Evolutionary conservation across 2,888 invertebrate genomes (phyloP).

Genomic region (Drosophila atroscutellata): DNA sequence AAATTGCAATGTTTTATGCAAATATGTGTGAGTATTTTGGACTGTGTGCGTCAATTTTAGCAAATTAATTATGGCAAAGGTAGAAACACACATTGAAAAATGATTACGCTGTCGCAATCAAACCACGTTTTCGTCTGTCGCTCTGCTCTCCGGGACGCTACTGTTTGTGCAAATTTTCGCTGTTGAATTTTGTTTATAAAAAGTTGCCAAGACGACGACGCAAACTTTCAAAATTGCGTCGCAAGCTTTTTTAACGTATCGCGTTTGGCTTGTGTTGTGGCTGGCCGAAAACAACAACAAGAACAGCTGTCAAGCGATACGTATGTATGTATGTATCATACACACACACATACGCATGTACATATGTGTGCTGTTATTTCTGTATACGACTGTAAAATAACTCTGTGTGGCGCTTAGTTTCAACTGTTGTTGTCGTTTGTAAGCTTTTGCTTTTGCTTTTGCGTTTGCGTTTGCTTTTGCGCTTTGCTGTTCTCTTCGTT

Average conservation of each 20-base stretch:
- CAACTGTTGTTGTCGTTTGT: constrained; percentile 18
- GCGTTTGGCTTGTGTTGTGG: constrained; percentile 26
- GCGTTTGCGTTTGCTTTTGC: constrained; percentile 30
- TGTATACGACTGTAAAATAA: constrained; percentile 50
- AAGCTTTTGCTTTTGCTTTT: constrained; percentile 30
- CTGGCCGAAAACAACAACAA: constrained; percentile 18
- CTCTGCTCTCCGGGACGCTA: constrained; percentile 38
- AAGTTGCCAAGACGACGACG: constrained; percentile 75
- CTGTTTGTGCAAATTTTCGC: constrained; percentile 49
- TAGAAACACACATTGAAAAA: constrained; percentile 14
- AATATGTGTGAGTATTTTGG: background rate
- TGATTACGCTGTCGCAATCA: constrained; percentile 1
- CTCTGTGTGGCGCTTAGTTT: constrained; percentile 35
- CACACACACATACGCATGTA: background rate
- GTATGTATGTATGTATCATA: background rate
- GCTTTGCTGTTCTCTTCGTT: constrained; percentile 29
- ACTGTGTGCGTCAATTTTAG: constrained; percentile 38
- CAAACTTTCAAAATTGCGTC: constrained; percentile 77
- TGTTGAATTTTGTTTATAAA: constrained; percentile 57
- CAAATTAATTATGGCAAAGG: constrained; percentile 68
- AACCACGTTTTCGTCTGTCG: constrained; percentile 51
- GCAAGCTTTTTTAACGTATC: constrained; percentile 56
- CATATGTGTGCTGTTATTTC: constrained; percentile 29
- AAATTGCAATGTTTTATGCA: constrained; percentile 34
- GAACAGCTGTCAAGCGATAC: constrained; percentile 23